Evolutionary conservation across 1,140 invertebrate genomes (phyloP).

Genomic region (Penaeus vannamei): DNA sequence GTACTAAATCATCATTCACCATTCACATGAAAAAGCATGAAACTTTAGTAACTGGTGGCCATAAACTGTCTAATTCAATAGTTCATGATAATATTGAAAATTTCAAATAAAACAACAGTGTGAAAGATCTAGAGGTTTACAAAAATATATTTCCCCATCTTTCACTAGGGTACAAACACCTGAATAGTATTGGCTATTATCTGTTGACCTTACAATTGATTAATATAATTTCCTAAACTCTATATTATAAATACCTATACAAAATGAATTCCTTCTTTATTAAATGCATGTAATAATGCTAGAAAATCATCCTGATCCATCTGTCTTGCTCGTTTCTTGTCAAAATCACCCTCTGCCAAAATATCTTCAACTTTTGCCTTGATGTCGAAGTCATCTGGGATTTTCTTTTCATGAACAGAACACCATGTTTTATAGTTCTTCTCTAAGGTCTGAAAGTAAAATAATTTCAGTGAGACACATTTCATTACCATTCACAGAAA

Average conservation of each 20-base stretch:
- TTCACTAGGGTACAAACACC: not conserved
- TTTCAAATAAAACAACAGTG: too few relatives aligned
- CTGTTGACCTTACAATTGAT: constrained; percentile 19
- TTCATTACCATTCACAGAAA: too few relatives aligned
- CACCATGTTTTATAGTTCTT: constrained; percentile 94
- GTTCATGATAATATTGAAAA: too few relatives aligned
- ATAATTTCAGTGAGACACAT: too few relatives aligned
- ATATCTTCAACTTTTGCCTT: constrained; percentile 87
- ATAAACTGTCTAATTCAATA: too few relatives aligned
- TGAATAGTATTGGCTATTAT: not conserved
- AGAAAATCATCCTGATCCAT: constrained; percentile 99
- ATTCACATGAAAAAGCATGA: too few relatives aligned
- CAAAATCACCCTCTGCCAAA: constrained; percentile 78
- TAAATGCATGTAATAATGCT: constrained; percentile 87
- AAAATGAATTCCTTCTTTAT: constrained; percentile 92
- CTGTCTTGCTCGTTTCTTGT: constrained; percentile 87
- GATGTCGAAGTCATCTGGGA: constrained; percentile 88
- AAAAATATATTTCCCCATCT: too few relatives aligned
- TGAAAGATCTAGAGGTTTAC: too few relatives aligned
- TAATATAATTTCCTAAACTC: constrained; percentile 6
- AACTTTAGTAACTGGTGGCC: too few relatives aligned
- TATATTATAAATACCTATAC: constrained; percentile 27
- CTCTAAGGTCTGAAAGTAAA: constrained; percentile 76
- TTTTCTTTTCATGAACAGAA: constrained; percentile 88
- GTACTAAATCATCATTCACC: too few relatives aligned